Base-by-base conservation (phyloP, 2,888 invertebrate species). In the Aspidiotus destructor region DNA sequence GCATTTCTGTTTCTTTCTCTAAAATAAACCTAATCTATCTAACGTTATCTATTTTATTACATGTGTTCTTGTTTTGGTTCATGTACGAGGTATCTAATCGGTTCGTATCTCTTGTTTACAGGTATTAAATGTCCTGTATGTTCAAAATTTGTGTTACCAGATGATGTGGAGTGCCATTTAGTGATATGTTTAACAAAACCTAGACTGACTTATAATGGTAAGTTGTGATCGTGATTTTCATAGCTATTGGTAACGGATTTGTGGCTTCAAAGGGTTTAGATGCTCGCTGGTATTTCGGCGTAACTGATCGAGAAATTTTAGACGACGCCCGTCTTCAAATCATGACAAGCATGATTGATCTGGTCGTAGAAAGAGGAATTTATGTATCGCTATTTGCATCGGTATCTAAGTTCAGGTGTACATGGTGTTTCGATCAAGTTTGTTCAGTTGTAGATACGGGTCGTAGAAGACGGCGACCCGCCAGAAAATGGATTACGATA, bases 151-250 rank as follows among this genome's bases (percentile, higher is more conserved):
- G 92, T 99, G 77, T 84, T 96, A 80, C 95, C 96, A 74, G 97
- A 98, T 82, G 97, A 98, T 82, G 92, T 97, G 78, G 98, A 98
- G 84, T 93, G 94, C 83, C 98, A 98, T 81, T 86, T 98, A 79
- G 95, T 98, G 77, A 95, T 98, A 91, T 98, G 98, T 85, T 89
- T 98, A 82, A 98, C 98, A 75, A 93, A 97, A 85, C 98, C 98
- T 75, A 86, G 95, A 79, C 92, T 99, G 78, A 94, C 90, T 77
- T 98, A 98, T 82, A 99, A 98, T 83, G 97, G 97, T 97, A 77
- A 82, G 84, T 82, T 60, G 48, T 10, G 7, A 28, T n/a, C 48
- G 10, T 48, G 10, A 48, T 48, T 48, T 48, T 48, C 48, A n/a
- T 48, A 6, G 2, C n/a, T 48, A 48, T 5, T 28, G 1, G 5